Conservation (phyloP, 2,113 vertebrate genomes). For the Atractosteus spatula region DNA sequence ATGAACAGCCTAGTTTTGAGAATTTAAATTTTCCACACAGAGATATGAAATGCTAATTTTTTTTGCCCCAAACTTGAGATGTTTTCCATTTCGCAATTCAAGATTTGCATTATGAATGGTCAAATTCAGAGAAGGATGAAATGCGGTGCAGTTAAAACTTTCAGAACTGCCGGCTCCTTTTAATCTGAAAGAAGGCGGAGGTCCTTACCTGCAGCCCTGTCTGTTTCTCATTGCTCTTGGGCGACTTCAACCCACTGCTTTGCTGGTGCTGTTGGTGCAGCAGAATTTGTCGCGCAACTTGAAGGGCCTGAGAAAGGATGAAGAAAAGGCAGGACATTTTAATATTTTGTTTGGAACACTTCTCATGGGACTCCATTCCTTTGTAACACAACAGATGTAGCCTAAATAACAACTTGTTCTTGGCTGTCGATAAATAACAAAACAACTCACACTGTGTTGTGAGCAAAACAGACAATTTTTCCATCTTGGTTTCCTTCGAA, state of each 20-base stretch:
- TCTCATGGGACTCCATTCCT: constrained; percentile 39
- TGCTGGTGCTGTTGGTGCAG: constrained; percentile 80
- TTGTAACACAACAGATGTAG: constrained; percentile 40
- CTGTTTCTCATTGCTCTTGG: constrained; percentile 89
- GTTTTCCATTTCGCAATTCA: not conserved
- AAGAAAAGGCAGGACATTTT: constrained; percentile 45
- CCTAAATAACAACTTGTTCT: constrained; percentile 36
- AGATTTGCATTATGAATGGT: not conserved
- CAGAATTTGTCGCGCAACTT: constrained; percentile 91
- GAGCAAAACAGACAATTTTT: constrained; percentile 26
- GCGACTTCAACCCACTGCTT: constrained; percentile 81
- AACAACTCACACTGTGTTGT: constrained; percentile 35
- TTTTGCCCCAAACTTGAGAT: not conserved
- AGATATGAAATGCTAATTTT: not conserved
- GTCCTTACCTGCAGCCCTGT: constrained; percentile 81
- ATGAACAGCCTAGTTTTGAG: constrained; percentile 19
- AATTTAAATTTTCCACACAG: constrained; percentile 7
- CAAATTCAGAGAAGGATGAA: not conserved
- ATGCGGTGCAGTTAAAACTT: no score
- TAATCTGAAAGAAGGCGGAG: not conserved
- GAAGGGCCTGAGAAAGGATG: constrained; percentile 75
- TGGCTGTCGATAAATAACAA: constrained; percentile 41
- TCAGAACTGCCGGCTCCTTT: not conserved
- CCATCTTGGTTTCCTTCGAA: constrained; percentile 32
- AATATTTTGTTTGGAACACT: constrained; percentile 6